These are phyloP conservation scores for Sternarchorhynchus goeldii DNA, from an alignment of 2,797 vertebrate genomes.

Conservation along the genomic window DNA sequence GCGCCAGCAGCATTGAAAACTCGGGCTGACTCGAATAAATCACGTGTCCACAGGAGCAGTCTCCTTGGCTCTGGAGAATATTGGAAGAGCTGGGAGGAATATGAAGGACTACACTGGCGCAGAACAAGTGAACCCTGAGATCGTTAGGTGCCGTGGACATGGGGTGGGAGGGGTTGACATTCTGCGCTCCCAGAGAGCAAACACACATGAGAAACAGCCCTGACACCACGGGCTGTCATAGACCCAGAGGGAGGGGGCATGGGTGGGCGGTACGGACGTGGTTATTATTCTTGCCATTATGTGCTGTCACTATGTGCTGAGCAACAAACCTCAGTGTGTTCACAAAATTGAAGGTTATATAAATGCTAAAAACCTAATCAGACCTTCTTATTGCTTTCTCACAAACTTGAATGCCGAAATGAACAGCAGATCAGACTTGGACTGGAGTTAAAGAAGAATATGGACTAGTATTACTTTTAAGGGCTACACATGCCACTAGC, in stretches of 20 bases:
- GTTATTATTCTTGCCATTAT: background rate
- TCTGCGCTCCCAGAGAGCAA: conserved; percentile 6
- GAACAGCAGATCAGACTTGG: too few species aligned
- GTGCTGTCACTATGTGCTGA: background rate
- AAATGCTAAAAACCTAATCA: background rate
- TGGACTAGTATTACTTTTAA: too few species aligned
- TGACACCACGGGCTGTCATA: conserved; percentile 13
- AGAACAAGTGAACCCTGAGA: conserved; percentile 32
- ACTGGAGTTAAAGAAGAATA: too few species aligned
- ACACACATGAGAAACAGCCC: conserved; percentile 16
- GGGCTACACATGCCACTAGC: too few species aligned
- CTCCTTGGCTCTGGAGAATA: conserved; percentile 41
- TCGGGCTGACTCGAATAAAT: conserved; percentile 53
- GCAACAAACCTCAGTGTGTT: background rate
- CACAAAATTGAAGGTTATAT: background rate
- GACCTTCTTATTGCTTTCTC: background rate
- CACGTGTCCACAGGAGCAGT: conserved; percentile 35
- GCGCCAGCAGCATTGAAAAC: conserved; percentile 59
- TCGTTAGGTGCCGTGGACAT: conserved; percentile 32
- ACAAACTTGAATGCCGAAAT: too few species aligned
- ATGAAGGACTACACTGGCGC: conserved; percentile 41
- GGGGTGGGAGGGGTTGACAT: conserved; percentile 10
- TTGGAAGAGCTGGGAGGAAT: conserved; percentile 29
- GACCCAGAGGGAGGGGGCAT: background rate
- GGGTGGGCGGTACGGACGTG: background rate